phyloP scores from a whole-genome alignment of 2,797 vertebrate species.

The Zenarchopterus dispar region DNA sequence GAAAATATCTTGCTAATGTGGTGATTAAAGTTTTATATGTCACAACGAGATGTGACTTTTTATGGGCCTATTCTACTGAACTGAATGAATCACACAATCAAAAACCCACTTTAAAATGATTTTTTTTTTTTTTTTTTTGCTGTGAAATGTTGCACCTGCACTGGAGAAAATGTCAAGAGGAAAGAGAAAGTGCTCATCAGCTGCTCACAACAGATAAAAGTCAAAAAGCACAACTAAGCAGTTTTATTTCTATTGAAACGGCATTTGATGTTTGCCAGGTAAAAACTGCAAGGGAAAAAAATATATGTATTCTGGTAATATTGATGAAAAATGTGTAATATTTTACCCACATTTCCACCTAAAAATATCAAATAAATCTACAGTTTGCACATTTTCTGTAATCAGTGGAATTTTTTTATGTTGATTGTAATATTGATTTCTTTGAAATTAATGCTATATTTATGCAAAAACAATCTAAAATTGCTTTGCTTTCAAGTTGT shows the following conservation, averaged over 20 bases:
- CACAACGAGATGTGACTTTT: constrained; percentile 9
- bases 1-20: constrained; percentile 1
- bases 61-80: neutral
- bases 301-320: too few relatives aligned
- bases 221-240: neutral
- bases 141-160: neutral
- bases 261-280: too few relatives aligned
- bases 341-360: neutral
- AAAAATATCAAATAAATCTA: neutral
- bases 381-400: neutral
- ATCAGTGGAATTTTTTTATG: too few relatives aligned
- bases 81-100: constrained; percentile 17
- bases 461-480: too few relatives aligned
- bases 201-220: neutral
- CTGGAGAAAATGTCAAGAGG: constrained; percentile 34
- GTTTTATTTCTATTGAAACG: constrained; percentile 10
- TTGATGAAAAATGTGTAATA: neutral
- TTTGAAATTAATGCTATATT: too few relatives aligned
- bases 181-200: neutral
- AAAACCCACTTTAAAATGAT: constrained; percentile 14
- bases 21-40: constrained; percentile 18
- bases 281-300: too few relatives aligned
- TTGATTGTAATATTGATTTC: too few relatives aligned
- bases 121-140: constrained; percentile 3
- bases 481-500: too few relatives aligned